These are phyloP conservation scores for Saguinus imperator DNA, from an alignment of 2,113 vertebrate species.

Conservation along the genomic window DNA sequence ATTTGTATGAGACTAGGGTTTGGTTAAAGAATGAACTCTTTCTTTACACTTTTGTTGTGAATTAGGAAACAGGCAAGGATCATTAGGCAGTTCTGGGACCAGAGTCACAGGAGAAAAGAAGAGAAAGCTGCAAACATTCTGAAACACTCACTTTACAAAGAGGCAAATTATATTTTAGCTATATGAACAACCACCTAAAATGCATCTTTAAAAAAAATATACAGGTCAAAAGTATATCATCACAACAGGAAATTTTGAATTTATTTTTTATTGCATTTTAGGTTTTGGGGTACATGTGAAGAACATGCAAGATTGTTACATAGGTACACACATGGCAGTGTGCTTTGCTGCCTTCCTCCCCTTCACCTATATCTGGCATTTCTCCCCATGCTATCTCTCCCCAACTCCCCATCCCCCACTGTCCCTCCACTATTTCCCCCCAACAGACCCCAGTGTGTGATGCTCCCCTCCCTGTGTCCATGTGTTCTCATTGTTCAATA, in stretches of 20 bases:
- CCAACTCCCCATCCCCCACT: too few species aligned
- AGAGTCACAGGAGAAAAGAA: background rate
- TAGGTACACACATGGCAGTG: too few species aligned
- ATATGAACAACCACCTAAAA: background rate
- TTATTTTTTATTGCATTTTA: background rate
- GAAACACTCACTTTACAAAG: background rate
- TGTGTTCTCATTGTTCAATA: too few species aligned
- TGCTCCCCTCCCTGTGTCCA: too few species aligned
- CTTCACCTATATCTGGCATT: too few species aligned
- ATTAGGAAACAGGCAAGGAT: background rate
- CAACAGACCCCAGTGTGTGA: too few species aligned
- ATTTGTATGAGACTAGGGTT: rapidly evolving
- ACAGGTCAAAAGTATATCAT: background rate
- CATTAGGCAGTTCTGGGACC: background rate
- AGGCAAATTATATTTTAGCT: background rate
- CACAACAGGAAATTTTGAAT: background rate
- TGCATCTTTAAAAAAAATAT: background rate
- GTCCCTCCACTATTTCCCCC: too few species aligned
- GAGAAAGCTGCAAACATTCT: background rate
- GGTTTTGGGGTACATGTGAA: too few species aligned
- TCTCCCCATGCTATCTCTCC: too few species aligned
- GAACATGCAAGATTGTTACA: too few species aligned
- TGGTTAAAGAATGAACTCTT: background rate
- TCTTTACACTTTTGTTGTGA: background rate
- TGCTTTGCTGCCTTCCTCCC: too few species aligned